A percentile compares a stretch with the other conserved stretches of the same genome.
Evolutionary conservation across 2,888 invertebrate genomes (phyloP).

Genomic region (Mythimna impura): DNA sequence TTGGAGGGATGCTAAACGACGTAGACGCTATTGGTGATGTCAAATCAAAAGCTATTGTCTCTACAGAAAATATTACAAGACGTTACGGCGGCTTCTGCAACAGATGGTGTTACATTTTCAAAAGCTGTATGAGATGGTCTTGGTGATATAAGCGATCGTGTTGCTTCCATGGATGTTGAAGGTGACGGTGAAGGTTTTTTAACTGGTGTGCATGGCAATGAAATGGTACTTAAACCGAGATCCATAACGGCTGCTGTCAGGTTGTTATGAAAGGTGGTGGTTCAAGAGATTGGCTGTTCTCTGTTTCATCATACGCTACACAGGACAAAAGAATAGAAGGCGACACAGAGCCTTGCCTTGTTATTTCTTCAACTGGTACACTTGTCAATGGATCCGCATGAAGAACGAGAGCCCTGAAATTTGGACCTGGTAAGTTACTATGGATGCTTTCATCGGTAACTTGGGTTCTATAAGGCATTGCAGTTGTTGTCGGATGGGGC

Average conservation of each 20-base stretch:
- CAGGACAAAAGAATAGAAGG: constrained; percentile 13
- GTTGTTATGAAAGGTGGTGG: constrained; percentile 13
- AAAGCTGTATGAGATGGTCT: constrained; percentile 6
- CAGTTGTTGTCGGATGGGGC: constrained; percentile 5
- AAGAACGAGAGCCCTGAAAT: constrained; percentile 6
- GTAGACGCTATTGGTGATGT: background rate
- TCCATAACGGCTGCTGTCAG: constrained; percentile 13
- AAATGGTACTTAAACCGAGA: constrained; percentile 8
- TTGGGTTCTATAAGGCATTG: constrained; percentile 10
- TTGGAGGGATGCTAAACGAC: constrained; percentile 9
- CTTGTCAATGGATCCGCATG: constrained; percentile 13
- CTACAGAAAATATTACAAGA: constrained; percentile 7
- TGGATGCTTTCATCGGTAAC: constrained; percentile 9
- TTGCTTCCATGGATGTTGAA: constrained; percentile 3
- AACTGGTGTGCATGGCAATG: constrained; percentile 10
- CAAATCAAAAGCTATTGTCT: background rate
- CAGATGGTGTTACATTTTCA: constrained; percentile 4
- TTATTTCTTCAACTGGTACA: constrained; percentile 13
- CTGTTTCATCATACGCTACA: constrained; percentile 10
- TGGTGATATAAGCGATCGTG: constrained; percentile 4
- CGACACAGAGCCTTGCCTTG: constrained; percentile 11
- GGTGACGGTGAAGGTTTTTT: constrained; percentile 4
- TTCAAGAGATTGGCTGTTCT: constrained; percentile 13
- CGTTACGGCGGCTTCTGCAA: constrained; percentile 2
- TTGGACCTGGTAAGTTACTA: constrained; percentile 5